phyloP scores from a whole-genome alignment of 2,888 invertebrate genomes.

The Helicoverpa assulta region DNA sequence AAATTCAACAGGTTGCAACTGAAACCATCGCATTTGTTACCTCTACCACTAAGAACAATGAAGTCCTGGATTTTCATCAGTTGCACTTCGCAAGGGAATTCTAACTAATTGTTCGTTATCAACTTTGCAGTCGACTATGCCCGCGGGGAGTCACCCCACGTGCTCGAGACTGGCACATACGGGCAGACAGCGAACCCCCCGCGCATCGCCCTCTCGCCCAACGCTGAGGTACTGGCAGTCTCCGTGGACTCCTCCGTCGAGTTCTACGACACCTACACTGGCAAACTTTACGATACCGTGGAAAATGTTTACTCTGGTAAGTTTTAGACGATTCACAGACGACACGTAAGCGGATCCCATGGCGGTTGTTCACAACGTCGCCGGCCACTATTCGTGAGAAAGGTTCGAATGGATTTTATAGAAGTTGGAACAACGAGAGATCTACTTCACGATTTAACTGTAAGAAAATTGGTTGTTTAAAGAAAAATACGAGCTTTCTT shows the following conservation, averaged over 20 bases:
- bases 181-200: constrained; percentile 89
- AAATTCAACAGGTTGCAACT: too few species aligned
- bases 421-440: not conserved
- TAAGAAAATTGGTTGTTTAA: too few species aligned
- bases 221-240: constrained; percentile 94
- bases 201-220: constrained; percentile 93
- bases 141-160: constrained; percentile 94
- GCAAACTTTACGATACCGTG: constrained; percentile 92
- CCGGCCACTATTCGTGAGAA: not conserved
- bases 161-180: constrained; percentile 92
- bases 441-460: too few species aligned
- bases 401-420: not conserved
- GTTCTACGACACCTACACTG: constrained; percentile 93
- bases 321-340: constrained; percentile 17
- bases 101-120: not conserved
- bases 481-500: too few species aligned
- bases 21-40: too few species aligned
- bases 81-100: too few species aligned
- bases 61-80: too few species aligned
- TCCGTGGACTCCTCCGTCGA: constrained; percentile 91
- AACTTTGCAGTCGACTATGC: constrained; percentile 93
- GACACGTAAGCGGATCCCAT: too few species aligned
- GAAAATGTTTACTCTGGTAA: constrained; percentile 91
- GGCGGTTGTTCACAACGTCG: too few species aligned
- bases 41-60: too few species aligned